Base-by-base conservation (phyloP, 1,140 invertebrate genomes). In the Ooceraea biroi region DNA sequence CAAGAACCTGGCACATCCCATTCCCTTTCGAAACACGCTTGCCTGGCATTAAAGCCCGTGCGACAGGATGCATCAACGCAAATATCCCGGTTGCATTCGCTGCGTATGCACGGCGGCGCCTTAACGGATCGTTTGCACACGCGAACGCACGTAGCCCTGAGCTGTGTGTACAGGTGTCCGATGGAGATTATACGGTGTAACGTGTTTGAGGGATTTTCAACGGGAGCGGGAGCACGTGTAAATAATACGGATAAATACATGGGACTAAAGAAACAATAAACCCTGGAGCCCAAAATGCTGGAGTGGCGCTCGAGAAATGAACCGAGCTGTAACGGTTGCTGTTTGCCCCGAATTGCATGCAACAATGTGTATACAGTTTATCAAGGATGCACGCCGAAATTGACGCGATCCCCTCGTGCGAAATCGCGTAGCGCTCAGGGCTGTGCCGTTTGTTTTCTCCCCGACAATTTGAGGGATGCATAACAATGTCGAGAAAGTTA, bases 151-250 rank as follows among this genome's bases (percentile, higher is more conserved):
- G 83, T 69, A 84, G 66, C 76, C n/a, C 22, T 78, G 50, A 80
- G 76, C 76, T 80, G 25, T 82, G 69, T 76, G 58, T 82, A 82
- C 69, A 82, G 80, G 80, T 82, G 78, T 82, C 69, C 69, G 44
- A 44, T 55, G 30, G 22, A 69, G 76, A 80, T 80, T 80, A 80
- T 7, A 7, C 66, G 22, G 76, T 57, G 44, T 57, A 65, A 80
- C 76, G 57, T 80, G 76, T 80, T 80, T 80, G 65, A 71, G 65
- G 66, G 65, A 80, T 80, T 80, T 80, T 80, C 69, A 22, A 69
- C 27, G 30, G 57, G 50, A 10, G 63, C 12, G 46, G 22, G 46
- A 68, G 30, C 14, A 44, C 41, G 5, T 5, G 25, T 36, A 36
- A 63, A 11, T 36, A 74, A 8, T 22, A 14, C 27, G 36, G 22